phyloP scores from a whole-genome alignment of 2,888 invertebrate genomes.

The Lycia hirtaria region DNA sequence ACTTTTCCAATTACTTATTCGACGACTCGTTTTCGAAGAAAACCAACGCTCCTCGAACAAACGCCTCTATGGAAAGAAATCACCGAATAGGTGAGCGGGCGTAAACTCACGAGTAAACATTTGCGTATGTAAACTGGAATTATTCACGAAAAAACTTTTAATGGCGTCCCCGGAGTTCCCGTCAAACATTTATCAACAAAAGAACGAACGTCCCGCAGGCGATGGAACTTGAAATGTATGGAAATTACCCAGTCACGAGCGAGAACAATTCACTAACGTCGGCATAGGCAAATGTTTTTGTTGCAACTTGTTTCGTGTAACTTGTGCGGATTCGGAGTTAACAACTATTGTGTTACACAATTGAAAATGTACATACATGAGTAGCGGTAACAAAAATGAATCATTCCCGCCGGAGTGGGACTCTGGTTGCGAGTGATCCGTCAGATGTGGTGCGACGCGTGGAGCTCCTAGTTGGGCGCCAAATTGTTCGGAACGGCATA shows the following conservation, averaged over 20 bases:
- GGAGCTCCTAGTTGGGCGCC: constrained; percentile 68
- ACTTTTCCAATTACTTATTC: constrained; percentile 82
- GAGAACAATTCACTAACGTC: constrained; percentile 84
- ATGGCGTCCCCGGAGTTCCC: constrained; percentile 85
- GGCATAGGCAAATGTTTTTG: constrained; percentile 85
- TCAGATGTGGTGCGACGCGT: constrained; percentile 60
- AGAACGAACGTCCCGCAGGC: constrained; percentile 86
- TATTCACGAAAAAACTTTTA: constrained; percentile 86
- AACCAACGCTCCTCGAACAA: constrained; percentile 74
- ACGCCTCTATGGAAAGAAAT: constrained; percentile 81
- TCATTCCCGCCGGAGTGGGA: constrained; percentile 50
- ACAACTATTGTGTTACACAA: constrained; percentile 58
- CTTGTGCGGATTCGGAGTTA: constrained; percentile 72
- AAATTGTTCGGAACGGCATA: constrained; percentile 74
- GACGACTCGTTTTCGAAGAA: constrained; percentile 70
- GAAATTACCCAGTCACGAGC: constrained; percentile 85
- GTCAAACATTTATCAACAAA: constrained; percentile 86
- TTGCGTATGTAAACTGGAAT: constrained; percentile 85
- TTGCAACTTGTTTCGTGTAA: constrained; percentile 80
- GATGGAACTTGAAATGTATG: constrained; percentile 86
- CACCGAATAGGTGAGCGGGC: constrained; percentile 82
- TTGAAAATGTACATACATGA: constrained; percentile 43
- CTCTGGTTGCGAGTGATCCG: constrained; percentile 63
- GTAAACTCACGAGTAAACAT: constrained; percentile 84
- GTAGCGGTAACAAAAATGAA: constrained; percentile 53